Conservation (phyloP, 2,113 vertebrate species). For the Bagarius yarrelli region DNA sequence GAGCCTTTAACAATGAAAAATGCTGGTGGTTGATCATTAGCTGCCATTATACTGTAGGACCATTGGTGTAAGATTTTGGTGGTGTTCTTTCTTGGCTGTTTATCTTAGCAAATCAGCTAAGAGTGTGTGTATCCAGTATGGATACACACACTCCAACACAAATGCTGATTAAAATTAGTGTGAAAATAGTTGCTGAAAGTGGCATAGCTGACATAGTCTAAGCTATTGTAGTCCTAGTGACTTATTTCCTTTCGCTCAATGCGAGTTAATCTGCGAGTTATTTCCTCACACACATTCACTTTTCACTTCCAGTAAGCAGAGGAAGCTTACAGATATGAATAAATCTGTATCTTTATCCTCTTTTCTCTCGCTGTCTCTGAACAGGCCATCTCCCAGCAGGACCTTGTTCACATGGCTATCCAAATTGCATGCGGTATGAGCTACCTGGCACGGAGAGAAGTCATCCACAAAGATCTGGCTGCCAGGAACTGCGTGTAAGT, state of each 20-base stretch:
- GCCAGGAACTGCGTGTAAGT: slow-evolving; percentile 99
- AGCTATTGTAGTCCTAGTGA: background rate
- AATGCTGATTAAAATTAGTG: background rate
- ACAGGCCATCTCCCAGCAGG: slow-evolving; percentile 96
- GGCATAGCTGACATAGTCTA: background rate
- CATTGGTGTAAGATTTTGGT: background rate
- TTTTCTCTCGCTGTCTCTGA: slow-evolving; percentile 8
- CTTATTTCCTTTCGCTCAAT: background rate
- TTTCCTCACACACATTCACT: background rate
- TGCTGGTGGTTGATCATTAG: background rate
- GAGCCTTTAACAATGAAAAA: too few relatives aligned
- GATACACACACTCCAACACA: too few relatives aligned
- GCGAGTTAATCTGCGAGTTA: background rate
- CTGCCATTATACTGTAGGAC: background rate
- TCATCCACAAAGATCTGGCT: slow-evolving; percentile 97
- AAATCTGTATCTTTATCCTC: background rate
- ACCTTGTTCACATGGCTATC: slow-evolving; percentile 97
- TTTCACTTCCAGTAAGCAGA: background rate
- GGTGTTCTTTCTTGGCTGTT: background rate
- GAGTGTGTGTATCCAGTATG: too few relatives aligned
- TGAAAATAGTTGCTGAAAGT: background rate
- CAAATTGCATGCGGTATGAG: slow-evolving; percentile 99
- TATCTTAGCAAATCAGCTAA: background rate
- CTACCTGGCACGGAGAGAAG: slow-evolving; percentile 93
- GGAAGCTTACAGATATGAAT: background rate